A percentile compares a stretch with the other conserved stretches of the same genome.
These are phyloP conservation scores for Phalloptychus januarius DNA, from an alignment of 2,797 vertebrate species.

Conservation along the genomic window DNA sequence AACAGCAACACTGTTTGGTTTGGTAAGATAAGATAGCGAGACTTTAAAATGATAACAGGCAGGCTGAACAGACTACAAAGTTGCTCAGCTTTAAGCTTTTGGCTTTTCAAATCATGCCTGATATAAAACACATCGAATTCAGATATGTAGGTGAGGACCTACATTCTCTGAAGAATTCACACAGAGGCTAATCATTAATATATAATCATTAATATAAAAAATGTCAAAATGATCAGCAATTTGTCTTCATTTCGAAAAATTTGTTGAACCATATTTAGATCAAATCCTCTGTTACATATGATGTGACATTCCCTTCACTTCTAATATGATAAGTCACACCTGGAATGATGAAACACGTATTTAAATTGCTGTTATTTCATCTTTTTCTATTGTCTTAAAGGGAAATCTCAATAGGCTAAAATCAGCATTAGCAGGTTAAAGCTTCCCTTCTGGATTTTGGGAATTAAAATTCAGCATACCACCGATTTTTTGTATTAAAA, in stretches of 20 bases:
- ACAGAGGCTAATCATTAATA: no score
- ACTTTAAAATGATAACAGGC: background rate
- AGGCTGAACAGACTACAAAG: background rate
- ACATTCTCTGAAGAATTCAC: background rate
- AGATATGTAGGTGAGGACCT: background rate
- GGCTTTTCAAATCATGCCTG: background rate
- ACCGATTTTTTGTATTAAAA: background rate
- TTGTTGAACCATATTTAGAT: background rate
- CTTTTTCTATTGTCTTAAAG: background rate
- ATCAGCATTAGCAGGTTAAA: background rate
- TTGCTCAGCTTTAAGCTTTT: background rate
- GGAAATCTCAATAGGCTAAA: background rate
- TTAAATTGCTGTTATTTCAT: background rate
- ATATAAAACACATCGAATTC: background rate
- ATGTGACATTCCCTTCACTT: background rate
- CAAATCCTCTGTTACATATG: background rate
- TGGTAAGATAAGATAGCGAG: background rate
- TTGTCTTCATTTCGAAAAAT: background rate
- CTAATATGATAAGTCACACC: background rate
- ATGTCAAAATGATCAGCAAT: background rate
- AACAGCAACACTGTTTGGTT: background rate
- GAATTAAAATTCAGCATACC: background rate
- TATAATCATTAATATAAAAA: no score
- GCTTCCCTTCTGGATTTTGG: background rate
- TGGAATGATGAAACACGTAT: background rate